Percentiles rank a stretch among this genome's conserved stretches.
These are phyloP conservation scores for Phlogophora meticulosa DNA, from an alignment of 2,888 invertebrate species.

Conservation along the genomic window DNA sequence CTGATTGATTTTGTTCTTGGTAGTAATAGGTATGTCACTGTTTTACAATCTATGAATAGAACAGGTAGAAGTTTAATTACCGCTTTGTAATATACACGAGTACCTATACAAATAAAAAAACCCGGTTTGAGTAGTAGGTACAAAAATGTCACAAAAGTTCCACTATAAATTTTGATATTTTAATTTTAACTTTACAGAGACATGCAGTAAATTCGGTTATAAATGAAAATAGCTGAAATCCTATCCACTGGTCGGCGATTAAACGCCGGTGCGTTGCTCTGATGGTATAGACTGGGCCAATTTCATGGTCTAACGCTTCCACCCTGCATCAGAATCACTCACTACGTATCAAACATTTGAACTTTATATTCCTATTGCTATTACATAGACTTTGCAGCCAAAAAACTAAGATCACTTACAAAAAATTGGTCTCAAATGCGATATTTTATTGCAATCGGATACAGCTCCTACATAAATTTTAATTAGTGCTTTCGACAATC, in stretches of 20 bases:
- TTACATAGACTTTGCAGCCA: slow-evolving; percentile 1
- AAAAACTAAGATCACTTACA: slow-evolving; percentile 5
- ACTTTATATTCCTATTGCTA: slow-evolving; percentile 64
- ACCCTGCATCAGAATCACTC: slow-evolving; percentile 77
- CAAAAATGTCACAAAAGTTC: neutral
- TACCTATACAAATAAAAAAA: no score
- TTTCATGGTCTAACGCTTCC: slow-evolving; percentile 89
- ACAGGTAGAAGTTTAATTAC: neutral
- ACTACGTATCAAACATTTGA: slow-evolving; percentile 73
- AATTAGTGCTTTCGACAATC: slow-evolving; percentile 33
- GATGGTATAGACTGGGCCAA: slow-evolving; percentile 84
- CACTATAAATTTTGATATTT: slow-evolving; percentile 15
- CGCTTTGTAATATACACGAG: no score
- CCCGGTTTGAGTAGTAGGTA: no score
- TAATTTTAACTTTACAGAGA: slow-evolving; percentile 46
- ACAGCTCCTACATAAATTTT: slow-evolving; percentile 34
- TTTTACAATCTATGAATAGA: neutral
- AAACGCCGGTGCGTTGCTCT: slow-evolving; percentile 82
- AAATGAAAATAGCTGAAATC: slow-evolving; percentile 79
- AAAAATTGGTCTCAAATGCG: neutral
- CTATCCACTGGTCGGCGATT: slow-evolving; percentile 79
- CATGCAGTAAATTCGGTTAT: slow-evolving; percentile 66
- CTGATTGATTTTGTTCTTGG: slow-evolving; percentile 24
- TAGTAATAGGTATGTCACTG: neutral
- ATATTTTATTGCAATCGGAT: slow-evolving; percentile 32